Evolutionary conservation across 1,140 invertebrate species (phyloP).

Genomic region (Cecropterus lyciades): DNA sequence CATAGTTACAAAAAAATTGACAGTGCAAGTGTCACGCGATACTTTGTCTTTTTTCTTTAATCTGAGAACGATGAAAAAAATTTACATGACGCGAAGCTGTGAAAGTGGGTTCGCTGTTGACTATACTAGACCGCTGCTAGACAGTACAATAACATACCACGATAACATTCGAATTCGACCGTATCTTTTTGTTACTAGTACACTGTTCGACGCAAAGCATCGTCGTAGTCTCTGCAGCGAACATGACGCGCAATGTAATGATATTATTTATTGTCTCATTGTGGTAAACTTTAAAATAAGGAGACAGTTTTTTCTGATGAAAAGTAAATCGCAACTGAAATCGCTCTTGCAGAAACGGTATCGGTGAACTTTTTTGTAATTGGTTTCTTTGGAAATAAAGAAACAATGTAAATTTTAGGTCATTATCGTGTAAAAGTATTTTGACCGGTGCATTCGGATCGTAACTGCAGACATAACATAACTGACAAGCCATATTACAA

Average conservation of each 20-base stretch:
- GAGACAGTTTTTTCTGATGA: constrained; percentile 17
- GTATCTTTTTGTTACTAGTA: neutral
- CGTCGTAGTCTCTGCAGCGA: too few relatives aligned
- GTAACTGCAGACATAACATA: too few relatives aligned
- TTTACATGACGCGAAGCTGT: constrained; percentile 53
- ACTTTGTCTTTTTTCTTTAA: too few relatives aligned
- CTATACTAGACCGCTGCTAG: constrained; percentile 69
- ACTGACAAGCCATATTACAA: too few relatives aligned
- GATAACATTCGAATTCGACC: neutral
- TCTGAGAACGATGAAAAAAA: constrained; percentile 45
- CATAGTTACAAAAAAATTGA: too few relatives aligned
- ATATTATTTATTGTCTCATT: neutral
- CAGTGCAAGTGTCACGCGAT: too few relatives aligned
- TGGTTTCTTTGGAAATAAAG: too few relatives aligned
- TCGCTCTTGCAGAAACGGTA: neutral
- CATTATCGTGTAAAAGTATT: too few relatives aligned
- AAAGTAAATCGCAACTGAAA: constrained; percentile 7
- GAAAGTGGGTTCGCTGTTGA: constrained; percentile 74
- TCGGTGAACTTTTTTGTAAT: neutral
- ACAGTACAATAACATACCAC: constrained; percentile 41
- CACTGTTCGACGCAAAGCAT: too few relatives aligned
- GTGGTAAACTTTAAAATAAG: neutral
- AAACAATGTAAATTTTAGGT: too few relatives aligned
- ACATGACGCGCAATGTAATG: constrained; percentile 1
- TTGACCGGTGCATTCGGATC: too few relatives aligned